Conservation (phyloP, 2,797 vertebrate species). For the Spea hammondii region DNA sequence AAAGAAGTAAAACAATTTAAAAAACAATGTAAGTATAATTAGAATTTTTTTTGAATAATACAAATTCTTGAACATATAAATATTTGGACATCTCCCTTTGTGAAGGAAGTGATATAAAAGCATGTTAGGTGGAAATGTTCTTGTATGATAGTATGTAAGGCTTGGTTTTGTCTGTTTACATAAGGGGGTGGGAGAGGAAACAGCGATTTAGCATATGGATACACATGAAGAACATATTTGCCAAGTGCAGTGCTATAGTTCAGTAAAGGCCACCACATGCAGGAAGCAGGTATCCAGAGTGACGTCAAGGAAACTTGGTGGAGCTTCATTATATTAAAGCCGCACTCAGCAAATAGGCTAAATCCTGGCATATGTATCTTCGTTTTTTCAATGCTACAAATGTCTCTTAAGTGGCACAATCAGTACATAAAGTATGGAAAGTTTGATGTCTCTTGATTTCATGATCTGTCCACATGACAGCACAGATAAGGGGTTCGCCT, state of each 20-base stretch:
- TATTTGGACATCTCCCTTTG: background rate
- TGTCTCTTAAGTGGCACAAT: no score
- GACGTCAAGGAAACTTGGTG: conserved; percentile 69
- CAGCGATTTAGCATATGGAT: conserved; percentile 49
- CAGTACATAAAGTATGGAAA: no score
- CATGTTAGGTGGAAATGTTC: background rate
- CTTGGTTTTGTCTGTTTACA: conserved; percentile 36
- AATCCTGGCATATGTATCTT: conserved; percentile 2
- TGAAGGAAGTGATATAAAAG: conserved; percentile 9
- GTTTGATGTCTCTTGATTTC: no score
- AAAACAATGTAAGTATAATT: no score
- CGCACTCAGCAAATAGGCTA: conserved; percentile 16
- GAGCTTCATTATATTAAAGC: conserved; percentile 50
- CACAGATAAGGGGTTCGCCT: no score
- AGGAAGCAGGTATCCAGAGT: conserved; percentile 70
- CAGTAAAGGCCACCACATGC: conserved; percentile 66
- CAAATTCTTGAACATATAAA: background rate
- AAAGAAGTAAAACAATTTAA: no score
- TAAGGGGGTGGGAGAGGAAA: conserved; percentile 51
- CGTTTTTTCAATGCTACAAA: no score
- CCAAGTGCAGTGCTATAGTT: conserved; percentile 57
- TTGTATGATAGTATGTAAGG: conserved; percentile 3
- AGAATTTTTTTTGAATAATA: no score
- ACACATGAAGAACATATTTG: conserved; percentile 46
- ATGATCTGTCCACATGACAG: no score